phyloP scores from a whole-genome alignment of 2,113 vertebrate species.

The Otocyon megalotis region DNA sequence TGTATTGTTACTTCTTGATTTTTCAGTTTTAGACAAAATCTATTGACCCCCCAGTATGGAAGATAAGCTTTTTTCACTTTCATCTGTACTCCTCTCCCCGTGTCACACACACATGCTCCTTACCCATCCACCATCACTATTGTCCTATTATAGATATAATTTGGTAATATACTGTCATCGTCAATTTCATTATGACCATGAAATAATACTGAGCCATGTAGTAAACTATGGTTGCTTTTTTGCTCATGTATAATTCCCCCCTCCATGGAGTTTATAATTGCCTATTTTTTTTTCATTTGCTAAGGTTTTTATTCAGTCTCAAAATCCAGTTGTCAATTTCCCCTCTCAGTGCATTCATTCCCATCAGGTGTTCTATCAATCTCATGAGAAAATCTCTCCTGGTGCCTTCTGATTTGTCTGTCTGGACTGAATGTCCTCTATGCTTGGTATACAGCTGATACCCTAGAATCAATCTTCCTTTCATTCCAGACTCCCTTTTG shows the following conservation, averaged over 20 bases:
- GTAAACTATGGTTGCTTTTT: neutral
- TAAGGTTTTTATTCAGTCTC: neutral
- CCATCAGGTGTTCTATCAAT: neutral
- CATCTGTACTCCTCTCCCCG: neutral
- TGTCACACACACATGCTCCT: neutral
- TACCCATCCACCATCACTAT: neutral
- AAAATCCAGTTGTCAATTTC: neutral
- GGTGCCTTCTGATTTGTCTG: neutral
- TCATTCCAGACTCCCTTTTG: neutral
- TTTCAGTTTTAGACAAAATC: constrained; percentile 6
- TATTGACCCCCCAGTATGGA: neutral
- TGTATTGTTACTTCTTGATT: neutral
- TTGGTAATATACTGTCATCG: neutral
- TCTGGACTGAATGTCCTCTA: neutral
- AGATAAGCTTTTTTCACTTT: neutral
- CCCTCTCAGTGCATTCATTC: neutral
- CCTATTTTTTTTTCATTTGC: neutral
- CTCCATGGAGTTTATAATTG: neutral
- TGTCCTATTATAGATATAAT: neutral
- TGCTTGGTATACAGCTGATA: neutral
- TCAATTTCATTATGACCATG: neutral
- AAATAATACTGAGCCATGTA: neutral
- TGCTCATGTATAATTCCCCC: neutral
- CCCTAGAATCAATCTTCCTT: neutral
- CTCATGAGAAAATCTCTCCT: neutral